phyloP scores from a whole-genome alignment of 1,140 invertebrate genomes.

The Leptoteleia sp. region DNA sequence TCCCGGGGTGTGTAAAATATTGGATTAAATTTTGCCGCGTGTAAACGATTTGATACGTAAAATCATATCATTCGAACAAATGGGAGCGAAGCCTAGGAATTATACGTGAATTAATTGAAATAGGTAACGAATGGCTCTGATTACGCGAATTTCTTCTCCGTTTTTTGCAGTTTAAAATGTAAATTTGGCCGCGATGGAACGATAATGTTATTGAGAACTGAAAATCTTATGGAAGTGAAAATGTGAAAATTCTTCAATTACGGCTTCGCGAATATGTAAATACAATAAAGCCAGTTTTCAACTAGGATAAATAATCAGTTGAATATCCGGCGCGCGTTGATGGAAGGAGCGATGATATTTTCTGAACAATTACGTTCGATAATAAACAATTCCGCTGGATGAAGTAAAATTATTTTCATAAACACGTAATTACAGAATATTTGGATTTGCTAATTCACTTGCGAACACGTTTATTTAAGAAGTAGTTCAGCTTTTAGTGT shows the following conservation, averaged over 20 bases:
- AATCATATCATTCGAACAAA: conserved; percentile 11
- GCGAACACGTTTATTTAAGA: no score
- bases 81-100: neutral
- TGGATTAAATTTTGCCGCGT: no score
- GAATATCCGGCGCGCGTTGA: neutral
- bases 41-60: conserved; percentile 20
- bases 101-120: conserved; percentile 30
- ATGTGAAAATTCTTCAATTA: conserved; percentile 26
- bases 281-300: conserved; percentile 3
- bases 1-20: no score
- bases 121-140: conserved; percentile 23
- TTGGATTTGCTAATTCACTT: no score
- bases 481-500: no score
- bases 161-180: conserved; percentile 29
- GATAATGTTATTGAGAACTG: conserved; percentile 33
- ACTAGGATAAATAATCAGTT: conserved; percentile 9
- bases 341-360: conserved; percentile 4
- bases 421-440: neutral
- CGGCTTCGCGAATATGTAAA: conserved; percentile 27
- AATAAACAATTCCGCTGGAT: conserved; percentile 7
- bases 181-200: conserved; percentile 28
- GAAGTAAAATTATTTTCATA: neutral
- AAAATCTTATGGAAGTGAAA: conserved; percentile 21
- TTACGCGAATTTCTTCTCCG: conserved; percentile 9
- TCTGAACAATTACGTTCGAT: conserved; percentile 5